A percentile compares a stretch with the other conserved stretches of the same genome.
Evolutionary conservation across 2,797 vertebrate species (phyloP).

Genomic region (Brotula barbata): DNA sequence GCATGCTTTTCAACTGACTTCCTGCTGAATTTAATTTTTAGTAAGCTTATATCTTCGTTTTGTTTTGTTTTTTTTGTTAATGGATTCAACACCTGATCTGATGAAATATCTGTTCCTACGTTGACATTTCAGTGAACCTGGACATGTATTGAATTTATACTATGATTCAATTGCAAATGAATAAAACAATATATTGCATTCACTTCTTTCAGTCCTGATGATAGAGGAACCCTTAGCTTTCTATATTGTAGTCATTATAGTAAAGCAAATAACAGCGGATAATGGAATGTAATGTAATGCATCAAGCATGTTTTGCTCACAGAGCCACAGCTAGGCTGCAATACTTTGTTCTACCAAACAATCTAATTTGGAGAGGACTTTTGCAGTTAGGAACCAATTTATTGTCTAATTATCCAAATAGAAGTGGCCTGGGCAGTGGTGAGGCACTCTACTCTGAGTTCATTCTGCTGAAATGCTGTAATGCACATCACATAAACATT

Average conservation of each 20-base stretch:
- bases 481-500: slow-evolving; percentile 23
- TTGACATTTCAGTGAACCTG: slow-evolving; percentile 18
- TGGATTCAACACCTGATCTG: slow-evolving; percentile 13
- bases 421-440: slow-evolving; percentile 44
- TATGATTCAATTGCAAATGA: not conserved
- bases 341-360: slow-evolving; percentile 34
- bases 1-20: slow-evolving; percentile 6
- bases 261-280: slow-evolving; percentile 20
- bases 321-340: slow-evolving; percentile 2
- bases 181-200: not conserved
- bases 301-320: slow-evolving; percentile 30
- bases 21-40: not conserved
- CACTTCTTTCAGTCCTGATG: not conserved
- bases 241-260: slow-evolving; percentile 29
- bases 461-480: slow-evolving; percentile 40
- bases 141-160: not conserved
- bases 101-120: slow-evolving; percentile 13
- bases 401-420: slow-evolving; percentile 67
- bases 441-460: slow-evolving; percentile 54
- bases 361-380: slow-evolving; percentile 43
- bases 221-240: slow-evolving; percentile 2
- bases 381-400: slow-evolving; percentile 61
- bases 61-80: not conserved
- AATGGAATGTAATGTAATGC: slow-evolving; percentile 37
- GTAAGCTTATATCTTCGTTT: slow-evolving; percentile 7